Evolutionary conservation across 23 tunicate genomes (phyloP).

Genomic region (Styela clava): DNA sequence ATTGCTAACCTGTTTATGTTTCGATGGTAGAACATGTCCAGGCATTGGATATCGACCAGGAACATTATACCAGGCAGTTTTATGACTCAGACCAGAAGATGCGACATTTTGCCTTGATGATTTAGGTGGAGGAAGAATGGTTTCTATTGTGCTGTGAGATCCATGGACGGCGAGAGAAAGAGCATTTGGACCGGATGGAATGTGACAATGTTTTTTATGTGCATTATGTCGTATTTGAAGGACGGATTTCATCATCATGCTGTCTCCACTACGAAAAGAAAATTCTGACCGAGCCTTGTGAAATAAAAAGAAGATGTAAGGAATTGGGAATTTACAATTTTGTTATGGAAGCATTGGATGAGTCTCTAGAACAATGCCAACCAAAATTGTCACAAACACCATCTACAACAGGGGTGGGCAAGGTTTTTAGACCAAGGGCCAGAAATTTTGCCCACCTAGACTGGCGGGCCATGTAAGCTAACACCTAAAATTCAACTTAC

Average conservation of each 20-base stretch:
- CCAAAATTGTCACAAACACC: no score
- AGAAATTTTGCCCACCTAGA: no score
- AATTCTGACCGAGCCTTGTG: neutral
- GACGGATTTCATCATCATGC: neutral
- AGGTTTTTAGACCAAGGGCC: no score
- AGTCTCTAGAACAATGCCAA: no score
- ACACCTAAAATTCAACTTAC: no score
- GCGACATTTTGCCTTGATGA: conserved; percentile 10
- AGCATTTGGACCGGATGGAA: conserved; percentile 30
- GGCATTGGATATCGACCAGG: conserved; percentile 71
- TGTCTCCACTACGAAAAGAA: neutral
- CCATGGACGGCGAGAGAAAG: conserved; percentile 65
- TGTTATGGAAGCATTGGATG: no score
- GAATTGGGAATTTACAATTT: no score
- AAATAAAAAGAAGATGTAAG: no score
- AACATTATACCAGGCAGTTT: conserved; percentile 78
- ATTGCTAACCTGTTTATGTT: conserved; percentile 64
- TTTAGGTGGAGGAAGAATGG: conserved; percentile 32
- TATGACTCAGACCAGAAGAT: conserved; percentile 40
- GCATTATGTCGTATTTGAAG: conserved; percentile 1
- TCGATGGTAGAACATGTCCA: conserved; percentile 56
- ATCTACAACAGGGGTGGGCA: no score
- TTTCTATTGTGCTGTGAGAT: conserved; percentile 39
- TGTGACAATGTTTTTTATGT: conserved; percentile 26
- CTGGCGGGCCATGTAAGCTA: no score